Evolutionary conservation across 1,140 invertebrate species (phyloP), one percentile per base, ranked within the genome.

Genomic region (Leptinotarsa texana): DNA sequence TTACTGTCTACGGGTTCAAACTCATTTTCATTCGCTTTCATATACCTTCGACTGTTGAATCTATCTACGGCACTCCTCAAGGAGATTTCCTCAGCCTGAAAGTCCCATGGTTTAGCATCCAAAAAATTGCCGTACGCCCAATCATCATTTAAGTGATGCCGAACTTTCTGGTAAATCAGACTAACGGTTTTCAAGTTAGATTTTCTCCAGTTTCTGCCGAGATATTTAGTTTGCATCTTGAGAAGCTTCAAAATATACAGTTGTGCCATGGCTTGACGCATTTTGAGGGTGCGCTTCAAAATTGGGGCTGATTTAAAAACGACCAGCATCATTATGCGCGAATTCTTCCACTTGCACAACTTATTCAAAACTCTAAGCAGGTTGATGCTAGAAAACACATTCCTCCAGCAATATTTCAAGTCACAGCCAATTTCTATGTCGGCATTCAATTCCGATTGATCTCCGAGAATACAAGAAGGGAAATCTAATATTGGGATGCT

Each of bases 141-240:
- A 85, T 99, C 98, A 87, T 99, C 98, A 83, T 98, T 99, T 1
- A 99, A 88, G 71, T 96, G 91, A 89, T 96, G 95, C 62, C 95
- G 86, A 69, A 96, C 98, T 90, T 99, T 99, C 69, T 96, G 93
- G 86, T 99, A 99, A 84, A 99, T 99, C 47, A 97, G 96, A 85
- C 96, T 98, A 87, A 99, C 97, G 1, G 97, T 98, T 85, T 99
- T 99, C 98, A 99, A 99, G 85, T 99, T 99, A 1, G 95, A 95
- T 86, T 99, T 99, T 6, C 98, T 89, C 98, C 98, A 99, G 82
- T 99, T 98, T 21, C 98, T 88, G 0, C 98, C 98, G 75, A 99
- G 90, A 88, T 99, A 99, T 85, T 98, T 99, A 0, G 97, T 99
- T 89, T 99, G 98, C 96, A 99, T 99, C 88, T 99, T 99, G 1